Evolutionary conservation across 1,140 invertebrate species (phyloP).

Genomic region (Bombyx mandarina): DNA sequence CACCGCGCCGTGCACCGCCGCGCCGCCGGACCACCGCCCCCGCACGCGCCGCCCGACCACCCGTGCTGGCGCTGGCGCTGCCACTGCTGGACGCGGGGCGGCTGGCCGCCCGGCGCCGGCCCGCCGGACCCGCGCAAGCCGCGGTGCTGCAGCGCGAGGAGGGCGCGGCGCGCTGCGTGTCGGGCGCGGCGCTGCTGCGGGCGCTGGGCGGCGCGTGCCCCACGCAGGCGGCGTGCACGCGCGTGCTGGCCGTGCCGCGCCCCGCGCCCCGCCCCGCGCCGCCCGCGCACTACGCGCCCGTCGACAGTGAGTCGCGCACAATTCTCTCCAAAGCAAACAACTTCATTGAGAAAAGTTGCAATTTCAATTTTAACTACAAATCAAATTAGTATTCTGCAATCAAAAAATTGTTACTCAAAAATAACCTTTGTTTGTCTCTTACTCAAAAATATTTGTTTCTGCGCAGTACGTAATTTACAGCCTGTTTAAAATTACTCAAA

Average conservation of each 20-base stretch:
- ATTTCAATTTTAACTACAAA: no score
- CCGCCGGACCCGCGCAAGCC: conserved; percentile 5
- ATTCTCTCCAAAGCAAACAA: no score
- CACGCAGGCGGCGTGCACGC: conserved; percentile 78
- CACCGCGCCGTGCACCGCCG: conserved; percentile 76
- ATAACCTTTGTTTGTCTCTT: no score
- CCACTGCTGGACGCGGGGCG: conserved; percentile 78
- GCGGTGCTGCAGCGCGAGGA: conserved; percentile 11
- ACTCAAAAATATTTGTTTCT: no score
- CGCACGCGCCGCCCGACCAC: conserved; percentile 85
- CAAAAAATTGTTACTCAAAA: no score
- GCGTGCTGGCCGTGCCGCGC: conserved; percentile 19
- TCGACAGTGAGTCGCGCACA: no score
- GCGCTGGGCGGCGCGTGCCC: conserved; percentile 84
- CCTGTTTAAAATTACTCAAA: no score
- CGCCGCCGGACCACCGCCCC: conserved; percentile 74
- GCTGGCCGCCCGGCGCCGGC: conserved; percentile 10
- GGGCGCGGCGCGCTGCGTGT: conserved; percentile 16
- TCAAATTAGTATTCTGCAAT: no score
- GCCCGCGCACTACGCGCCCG: conserved; percentile 8
- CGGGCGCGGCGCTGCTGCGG: conserved; percentile 46
- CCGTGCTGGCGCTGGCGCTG: conserved; percentile 85
- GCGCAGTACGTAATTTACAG: no score
- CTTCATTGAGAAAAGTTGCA: no score
- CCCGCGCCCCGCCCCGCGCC: conserved; percentile 5